Evolutionary conservation across 2,113 vertebrate genomes (phyloP), one percentile per base, ranked within the genome.

Genomic region (Acrocephalus kingi): DNA sequence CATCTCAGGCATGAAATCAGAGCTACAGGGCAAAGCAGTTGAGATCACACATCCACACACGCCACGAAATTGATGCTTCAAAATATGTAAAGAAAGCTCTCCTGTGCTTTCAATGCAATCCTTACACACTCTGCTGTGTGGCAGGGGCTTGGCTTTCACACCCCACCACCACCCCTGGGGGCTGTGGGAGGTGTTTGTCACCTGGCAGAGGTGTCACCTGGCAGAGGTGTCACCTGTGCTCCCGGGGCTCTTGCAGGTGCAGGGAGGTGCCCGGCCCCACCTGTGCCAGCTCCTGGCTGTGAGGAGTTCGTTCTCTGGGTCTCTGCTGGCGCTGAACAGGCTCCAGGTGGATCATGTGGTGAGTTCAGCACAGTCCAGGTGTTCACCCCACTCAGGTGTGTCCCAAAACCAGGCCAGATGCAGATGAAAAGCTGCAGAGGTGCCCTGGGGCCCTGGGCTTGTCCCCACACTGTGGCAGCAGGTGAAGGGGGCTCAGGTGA

Each of bases 331-430:
- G 27, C 96, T 99, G 13, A 94, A 78, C 75, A 96, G 93, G 19
- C 97, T 99, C 87, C 96, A 1, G 5, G 90, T 10, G 49, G 92
- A 84, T 62, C 92, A 82, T 71, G 99, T 98, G 98, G 99, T 99
- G 87, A 98, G 98, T 96, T 54, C 56, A 16, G 64, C 69, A 43
- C 43, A 2, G n/a, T 2, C 5, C 43, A 5, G 62, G 35, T 17
- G 68, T 19, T 27, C 6, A 1, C 5, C 52, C 3, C 25, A 0
- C 54, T 6, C 24, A 1, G 35, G 10, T 6, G 30, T 19, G 87
- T 25, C 86, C 73, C 41, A 20, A 35, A 83, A 12, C 39, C 56
- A 0, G 7, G 0, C 37, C 30, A 2, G 33, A 0, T 33, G 33
- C 7, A 6, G 17, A 0, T 7, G 28, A 4, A 3, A 35, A 54